Percentiles rank a stretch among this genome's conserved stretches.
These are phyloP conservation scores for Cettia cetti DNA, from an alignment of 2,113 vertebrate genomes.

Conservation along the genomic window DNA sequence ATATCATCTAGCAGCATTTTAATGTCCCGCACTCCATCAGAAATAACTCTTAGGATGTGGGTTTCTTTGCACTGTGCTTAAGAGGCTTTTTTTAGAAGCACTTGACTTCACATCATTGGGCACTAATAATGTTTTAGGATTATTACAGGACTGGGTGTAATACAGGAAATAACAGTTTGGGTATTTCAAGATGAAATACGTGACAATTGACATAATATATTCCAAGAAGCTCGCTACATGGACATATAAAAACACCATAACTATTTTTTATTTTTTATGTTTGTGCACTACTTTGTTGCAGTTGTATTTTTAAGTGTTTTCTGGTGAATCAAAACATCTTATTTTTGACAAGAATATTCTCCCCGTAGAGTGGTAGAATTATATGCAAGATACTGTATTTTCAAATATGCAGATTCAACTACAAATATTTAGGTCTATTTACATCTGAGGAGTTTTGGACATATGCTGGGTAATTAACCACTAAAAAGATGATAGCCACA, in stretches of 20 bases:
- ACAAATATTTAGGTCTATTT: background rate
- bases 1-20: slow-evolving; percentile 67
- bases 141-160: slow-evolving; percentile 36
- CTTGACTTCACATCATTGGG: slow-evolving; percentile 27
- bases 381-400: background rate
- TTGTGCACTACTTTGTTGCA: background rate
- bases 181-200: slow-evolving; percentile 54
- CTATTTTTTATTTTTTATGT: slow-evolving; percentile 12
- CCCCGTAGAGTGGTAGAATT: background rate
- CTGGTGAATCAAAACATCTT: background rate
- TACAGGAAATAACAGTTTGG: slow-evolving; percentile 15
- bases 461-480: background rate
- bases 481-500: background rate
- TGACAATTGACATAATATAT: background rate
- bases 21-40: slow-evolving; percentile 59
- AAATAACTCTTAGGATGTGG: slow-evolving; percentile 53
- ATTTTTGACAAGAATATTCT: background rate
- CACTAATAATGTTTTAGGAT: slow-evolving; percentile 42
- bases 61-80: slow-evolving; percentile 40
- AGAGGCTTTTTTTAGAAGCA: slow-evolving; percentile 34
- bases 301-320: background rate
- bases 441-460: background rate
- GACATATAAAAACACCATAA: background rate
- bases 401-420: background rate
- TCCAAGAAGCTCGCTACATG: slow-evolving; percentile 8